Conservation (phyloP, 2,888 invertebrate species). For the Acleris holmiana region DNA sequence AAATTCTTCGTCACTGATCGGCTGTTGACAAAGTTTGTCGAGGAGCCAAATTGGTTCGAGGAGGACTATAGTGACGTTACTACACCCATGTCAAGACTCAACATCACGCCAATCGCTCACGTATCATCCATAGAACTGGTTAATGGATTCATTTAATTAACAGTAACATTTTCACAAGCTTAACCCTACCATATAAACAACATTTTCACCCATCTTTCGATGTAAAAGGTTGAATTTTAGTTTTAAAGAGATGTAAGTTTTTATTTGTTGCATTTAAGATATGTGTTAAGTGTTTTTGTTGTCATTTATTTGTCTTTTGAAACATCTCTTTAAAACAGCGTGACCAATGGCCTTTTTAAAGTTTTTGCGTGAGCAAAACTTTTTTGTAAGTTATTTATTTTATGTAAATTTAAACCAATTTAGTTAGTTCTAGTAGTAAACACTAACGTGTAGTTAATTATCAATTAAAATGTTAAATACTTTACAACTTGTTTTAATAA, state of each 20-base stretch:
- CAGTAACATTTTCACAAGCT: conserved; percentile 43
- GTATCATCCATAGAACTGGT: conserved; percentile 77
- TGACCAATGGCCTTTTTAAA: conserved; percentile 44
- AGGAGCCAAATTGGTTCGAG: conserved; percentile 79
- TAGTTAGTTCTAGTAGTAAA: conserved; percentile 55
- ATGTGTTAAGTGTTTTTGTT: conserved; percentile 36
- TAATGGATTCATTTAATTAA: conserved; percentile 77
- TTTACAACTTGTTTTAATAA: conserved; percentile 68
- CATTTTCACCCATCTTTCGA: conserved; percentile 60
- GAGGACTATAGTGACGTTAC: conserved; percentile 65
- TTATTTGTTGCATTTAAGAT: conserved; percentile 37
- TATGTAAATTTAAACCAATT: conserved; percentile 52
- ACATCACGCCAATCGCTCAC: conserved; percentile 66
- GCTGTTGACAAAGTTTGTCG: conserved; percentile 77
- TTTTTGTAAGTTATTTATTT: conserved; percentile 4
- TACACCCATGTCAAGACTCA: conserved; percentile 69
- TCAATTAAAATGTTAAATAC: conserved; percentile 64
- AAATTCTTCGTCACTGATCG: conserved; percentile 84
- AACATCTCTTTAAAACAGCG: conserved; percentile 61
- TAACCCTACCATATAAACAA: conserved; percentile 50
- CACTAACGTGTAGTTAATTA: conserved; percentile 59
- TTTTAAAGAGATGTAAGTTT: conserved; percentile 62
- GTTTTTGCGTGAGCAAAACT: conserved; percentile 49
- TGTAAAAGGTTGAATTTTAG: conserved; percentile 53
- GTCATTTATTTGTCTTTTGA: conserved; percentile 25